phyloP scores from a whole-genome alignment of 1,140 invertebrate species.

The Hirudo medicinalis region DNA sequence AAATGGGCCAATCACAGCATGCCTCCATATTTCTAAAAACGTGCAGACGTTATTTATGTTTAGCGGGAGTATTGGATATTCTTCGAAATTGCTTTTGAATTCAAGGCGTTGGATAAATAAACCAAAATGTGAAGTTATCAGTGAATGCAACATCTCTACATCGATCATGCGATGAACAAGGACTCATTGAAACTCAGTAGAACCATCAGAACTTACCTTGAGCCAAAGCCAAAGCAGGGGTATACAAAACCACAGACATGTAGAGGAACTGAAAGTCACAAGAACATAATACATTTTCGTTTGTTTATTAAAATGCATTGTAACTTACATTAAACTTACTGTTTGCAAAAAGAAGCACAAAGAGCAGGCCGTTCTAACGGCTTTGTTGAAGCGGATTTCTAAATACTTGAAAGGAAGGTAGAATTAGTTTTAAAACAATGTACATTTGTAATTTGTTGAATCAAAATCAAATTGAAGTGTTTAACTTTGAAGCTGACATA shows the following conservation, averaged over 20 bases:
- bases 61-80: no score
- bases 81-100: no score
- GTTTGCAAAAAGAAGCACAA: not conserved
- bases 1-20: no score
- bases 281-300: not conserved
- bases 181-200: not conserved
- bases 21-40: no score
- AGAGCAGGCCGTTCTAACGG: not conserved
- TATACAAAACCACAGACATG: conserved; percentile 35
- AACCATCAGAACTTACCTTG: conserved; percentile 29
- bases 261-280: conserved; percentile 29
- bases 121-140: no score
- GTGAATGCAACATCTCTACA: no score
- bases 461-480: not conserved
- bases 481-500: not conserved
- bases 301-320: not conserved
- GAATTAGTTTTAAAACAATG: not conserved
- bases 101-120: no score
- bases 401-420: not conserved
- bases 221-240: conserved; percentile 33
- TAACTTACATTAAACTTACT: not conserved
- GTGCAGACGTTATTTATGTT: no score
- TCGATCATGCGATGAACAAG: no score
- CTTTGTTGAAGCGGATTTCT: conserved; percentile 2
- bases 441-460: not conserved